These are phyloP conservation scores for Dinothrombium tinctorium DNA, from an alignment of 1,140 invertebrate genomes.

Conservation along the genomic window DNA sequence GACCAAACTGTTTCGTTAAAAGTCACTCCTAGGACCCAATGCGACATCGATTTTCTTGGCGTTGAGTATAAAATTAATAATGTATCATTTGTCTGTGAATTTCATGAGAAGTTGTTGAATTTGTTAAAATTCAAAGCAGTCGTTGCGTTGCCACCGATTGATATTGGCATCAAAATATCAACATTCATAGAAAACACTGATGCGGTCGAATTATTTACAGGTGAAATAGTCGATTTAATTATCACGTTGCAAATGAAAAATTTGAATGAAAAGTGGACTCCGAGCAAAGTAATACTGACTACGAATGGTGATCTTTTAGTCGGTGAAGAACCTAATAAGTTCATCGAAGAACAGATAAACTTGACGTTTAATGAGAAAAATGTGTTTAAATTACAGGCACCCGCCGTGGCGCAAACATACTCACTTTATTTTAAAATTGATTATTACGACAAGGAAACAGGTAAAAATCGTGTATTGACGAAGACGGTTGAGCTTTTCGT, in stretches of 20 bases:
- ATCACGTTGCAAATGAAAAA: background rate
- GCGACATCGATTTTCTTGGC: constrained; percentile 5
- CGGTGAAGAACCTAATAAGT: background rate
- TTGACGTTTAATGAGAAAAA: background rate
- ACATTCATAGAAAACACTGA: background rate
- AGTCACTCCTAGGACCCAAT: constrained; percentile 10
- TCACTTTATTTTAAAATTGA: background rate
- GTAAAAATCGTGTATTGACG: background rate
- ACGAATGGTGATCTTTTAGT: background rate
- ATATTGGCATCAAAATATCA: constrained; percentile 11
- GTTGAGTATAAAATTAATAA: constrained; percentile 4
- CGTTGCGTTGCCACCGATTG: constrained; percentile 8
- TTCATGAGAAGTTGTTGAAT: constrained; percentile 15
- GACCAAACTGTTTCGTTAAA: background rate
- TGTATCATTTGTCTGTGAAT: background rate
- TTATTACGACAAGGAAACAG: background rate
- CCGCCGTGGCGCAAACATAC: background rate
- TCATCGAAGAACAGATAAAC: background rate
- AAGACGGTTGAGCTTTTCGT: background rate
- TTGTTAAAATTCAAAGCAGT: constrained; percentile 17
- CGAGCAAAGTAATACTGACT: background rate
- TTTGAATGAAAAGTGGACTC: background rate
- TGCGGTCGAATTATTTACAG: background rate
- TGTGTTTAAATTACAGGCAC: background rate
- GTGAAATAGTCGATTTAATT: background rate